Evolutionary conservation across 2,797 vertebrate species (phyloP).

Genomic region (Phalloptychus januarius): DNA sequence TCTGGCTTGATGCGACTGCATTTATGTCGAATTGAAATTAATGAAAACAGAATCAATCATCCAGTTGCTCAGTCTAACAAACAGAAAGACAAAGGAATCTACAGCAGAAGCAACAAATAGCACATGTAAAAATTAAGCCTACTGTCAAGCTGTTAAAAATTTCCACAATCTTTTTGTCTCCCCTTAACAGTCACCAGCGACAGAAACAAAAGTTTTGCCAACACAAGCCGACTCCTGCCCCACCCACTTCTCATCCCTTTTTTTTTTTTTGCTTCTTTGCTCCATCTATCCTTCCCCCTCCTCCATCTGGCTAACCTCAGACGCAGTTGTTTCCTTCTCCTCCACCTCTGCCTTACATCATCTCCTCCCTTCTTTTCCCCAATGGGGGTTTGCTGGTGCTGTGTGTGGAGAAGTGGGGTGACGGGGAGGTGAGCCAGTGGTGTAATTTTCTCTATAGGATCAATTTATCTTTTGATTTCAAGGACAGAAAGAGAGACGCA

Average conservation of each 20-base stretch:
- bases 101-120: constrained; percentile 32
- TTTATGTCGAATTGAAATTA: background rate
- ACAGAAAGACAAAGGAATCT: constrained; percentile 9
- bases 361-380: constrained; percentile 48
- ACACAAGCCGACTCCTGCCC: constrained; percentile 35
- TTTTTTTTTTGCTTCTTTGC: constrained; percentile 10
- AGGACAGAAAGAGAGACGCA: constrained; percentile 11
- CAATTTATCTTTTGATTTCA: constrained; percentile 48
- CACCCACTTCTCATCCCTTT: constrained; percentile 8
- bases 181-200: constrained; percentile 27
- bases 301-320: constrained; percentile 81
- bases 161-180: constrained; percentile 46
- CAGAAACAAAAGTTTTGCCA: constrained; percentile 43
- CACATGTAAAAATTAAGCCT: background rate
- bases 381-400: constrained; percentile 45
- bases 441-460: constrained; percentile 48
- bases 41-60: constrained; percentile 16
- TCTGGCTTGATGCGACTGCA: constrained; percentile 11
- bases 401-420: constrained; percentile 39
- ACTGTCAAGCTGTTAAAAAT: constrained; percentile 29
- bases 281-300: constrained; percentile 49
- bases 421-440: constrained; percentile 56
- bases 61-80: constrained; percentile 18
- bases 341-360: constrained; percentile 80
- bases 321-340: constrained; percentile 75